These are phyloP conservation scores for Amphilophus citrinellus DNA, from an alignment of 2,113 vertebrate species.

Conservation along the genomic window DNA sequence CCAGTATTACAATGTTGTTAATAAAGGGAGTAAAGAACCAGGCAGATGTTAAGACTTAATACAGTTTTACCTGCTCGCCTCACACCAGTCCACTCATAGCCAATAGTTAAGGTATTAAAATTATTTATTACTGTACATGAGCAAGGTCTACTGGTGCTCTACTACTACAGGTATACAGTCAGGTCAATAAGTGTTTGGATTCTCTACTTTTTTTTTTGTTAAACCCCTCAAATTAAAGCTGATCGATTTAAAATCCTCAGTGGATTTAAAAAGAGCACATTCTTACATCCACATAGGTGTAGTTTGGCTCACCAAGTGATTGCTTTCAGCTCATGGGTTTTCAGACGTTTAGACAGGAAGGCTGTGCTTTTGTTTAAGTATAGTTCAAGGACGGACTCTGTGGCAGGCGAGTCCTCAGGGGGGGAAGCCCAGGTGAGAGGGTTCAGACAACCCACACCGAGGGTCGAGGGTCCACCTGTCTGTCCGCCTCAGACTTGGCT, in stretches of 20 bases:
- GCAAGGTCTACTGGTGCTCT: too few relatives aligned
- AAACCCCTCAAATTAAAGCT: too few relatives aligned
- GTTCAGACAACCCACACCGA: neutral
- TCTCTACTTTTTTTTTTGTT: too few relatives aligned
- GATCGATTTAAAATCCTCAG: too few relatives aligned
- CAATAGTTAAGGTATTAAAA: neutral
- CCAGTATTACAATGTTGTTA: neutral
- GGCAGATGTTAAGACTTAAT: constrained; percentile 7
- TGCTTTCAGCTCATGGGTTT: neutral
- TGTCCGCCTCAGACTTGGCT: constrained; percentile 15
- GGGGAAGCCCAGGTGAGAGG: constrained; percentile 26
- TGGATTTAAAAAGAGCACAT: too few relatives aligned
- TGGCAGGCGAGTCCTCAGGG: neutral
- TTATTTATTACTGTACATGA: neutral
- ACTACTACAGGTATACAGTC: too few relatives aligned
- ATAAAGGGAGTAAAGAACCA: neutral
- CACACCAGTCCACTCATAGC: neutral
- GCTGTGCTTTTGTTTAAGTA: neutral
- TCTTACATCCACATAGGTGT: too few relatives aligned
- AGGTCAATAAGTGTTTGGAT: too few relatives aligned
- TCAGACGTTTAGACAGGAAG: neutral
- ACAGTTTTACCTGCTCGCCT: neutral
- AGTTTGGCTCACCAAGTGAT: neutral
- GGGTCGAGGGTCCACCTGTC: constrained; percentile 54
- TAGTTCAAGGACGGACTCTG: neutral